These are phyloP conservation scores for Cydia fagiglandana DNA, from an alignment of 1,140 invertebrate species.

Conservation along the genomic window DNA sequence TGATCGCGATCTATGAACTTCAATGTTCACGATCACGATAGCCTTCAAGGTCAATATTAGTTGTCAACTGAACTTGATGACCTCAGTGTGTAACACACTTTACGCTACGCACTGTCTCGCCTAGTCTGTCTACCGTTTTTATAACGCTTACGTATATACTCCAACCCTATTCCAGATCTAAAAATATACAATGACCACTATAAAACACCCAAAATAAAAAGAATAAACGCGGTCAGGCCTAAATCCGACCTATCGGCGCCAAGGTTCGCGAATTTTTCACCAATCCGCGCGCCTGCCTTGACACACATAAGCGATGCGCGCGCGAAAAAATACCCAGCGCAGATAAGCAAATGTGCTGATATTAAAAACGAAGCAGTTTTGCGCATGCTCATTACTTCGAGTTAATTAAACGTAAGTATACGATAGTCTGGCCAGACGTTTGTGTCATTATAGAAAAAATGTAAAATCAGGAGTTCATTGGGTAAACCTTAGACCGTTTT, in stretches of 20 bases:
- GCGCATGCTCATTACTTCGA: not conserved
- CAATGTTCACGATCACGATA: too few species aligned
- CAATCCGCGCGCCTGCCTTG: slow-evolving; percentile 62
- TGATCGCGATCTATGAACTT: too few species aligned
- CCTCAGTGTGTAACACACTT: too few species aligned
- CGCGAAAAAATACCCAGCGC: slow-evolving; percentile 54
- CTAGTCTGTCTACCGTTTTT: not conserved
- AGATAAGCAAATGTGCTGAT: slow-evolving; percentile 41
- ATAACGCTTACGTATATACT: not conserved
- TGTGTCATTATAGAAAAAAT: not conserved
- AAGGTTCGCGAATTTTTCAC: slow-evolving; percentile 74
- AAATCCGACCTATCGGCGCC: slow-evolving; percentile 68
- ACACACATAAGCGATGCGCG: slow-evolving; percentile 64
- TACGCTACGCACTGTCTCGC: too few species aligned
- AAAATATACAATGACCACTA: slow-evolving; percentile 20
- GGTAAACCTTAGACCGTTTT: too few species aligned
- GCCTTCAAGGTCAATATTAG: too few species aligned
- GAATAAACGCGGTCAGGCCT: slow-evolving; percentile 68
- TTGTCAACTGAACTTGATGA: too few species aligned
- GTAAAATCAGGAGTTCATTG: not conserved
- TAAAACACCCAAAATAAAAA: slow-evolving; percentile 59
- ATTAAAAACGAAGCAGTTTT: slow-evolving; percentile 6
- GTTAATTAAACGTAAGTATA: not conserved
- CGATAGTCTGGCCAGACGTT: not conserved
- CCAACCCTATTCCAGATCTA: slow-evolving; percentile 17